Base-by-base conservation (phyloP, 2,797 vertebrate species). In the Hafferia zeledoni region DNA sequence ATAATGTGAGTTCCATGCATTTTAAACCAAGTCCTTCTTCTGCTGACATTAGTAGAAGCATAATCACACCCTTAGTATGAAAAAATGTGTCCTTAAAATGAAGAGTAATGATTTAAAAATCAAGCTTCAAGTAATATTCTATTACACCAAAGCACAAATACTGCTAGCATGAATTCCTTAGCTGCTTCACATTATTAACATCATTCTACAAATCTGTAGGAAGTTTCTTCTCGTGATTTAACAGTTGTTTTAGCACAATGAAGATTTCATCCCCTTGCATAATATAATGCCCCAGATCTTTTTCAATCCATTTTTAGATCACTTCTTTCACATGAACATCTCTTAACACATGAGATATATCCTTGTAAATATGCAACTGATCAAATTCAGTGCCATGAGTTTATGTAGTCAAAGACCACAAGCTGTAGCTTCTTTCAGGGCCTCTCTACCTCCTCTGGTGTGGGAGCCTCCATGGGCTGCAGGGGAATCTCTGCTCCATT, bases 191-290 rank as follows among this genome's bases (percentile, higher is more conserved):
- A 55, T 56, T 67, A 57, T 47, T 61, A 57, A 33, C 6, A 11
- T 25, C 2, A 28, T 81, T 74, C 44, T 57, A 44, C 27, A 81
- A 68, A 82, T 43, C 16, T 43, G 1, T 49, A 98, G 98, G 92
- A 98, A 98, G 95, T 78, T 98, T 98, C 60, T 98, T 98, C 74
- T 97, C 96, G 19, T 96, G 96, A 39, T 95, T 96, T 59, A 97
- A 95, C 69, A 98, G 91, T 55, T 96, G 96, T 85, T 96, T 98
- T 79, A 98, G 89, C 61, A 98, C 97, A 12, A 97, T 97, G 1
- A 96, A 98, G 0, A 95, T 97, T 81, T 98, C 97, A 5, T 98
- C 96, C 39, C 96, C 97, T 10, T 94, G 95, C 64, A 98, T 90
- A 89, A 98, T 98, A 53, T 96, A 97, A 80, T 98, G 97, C 87